These are phyloP conservation scores for Stegastes partitus DNA, from an alignment of 2,113 vertebrate species.

Conservation along the genomic window DNA sequence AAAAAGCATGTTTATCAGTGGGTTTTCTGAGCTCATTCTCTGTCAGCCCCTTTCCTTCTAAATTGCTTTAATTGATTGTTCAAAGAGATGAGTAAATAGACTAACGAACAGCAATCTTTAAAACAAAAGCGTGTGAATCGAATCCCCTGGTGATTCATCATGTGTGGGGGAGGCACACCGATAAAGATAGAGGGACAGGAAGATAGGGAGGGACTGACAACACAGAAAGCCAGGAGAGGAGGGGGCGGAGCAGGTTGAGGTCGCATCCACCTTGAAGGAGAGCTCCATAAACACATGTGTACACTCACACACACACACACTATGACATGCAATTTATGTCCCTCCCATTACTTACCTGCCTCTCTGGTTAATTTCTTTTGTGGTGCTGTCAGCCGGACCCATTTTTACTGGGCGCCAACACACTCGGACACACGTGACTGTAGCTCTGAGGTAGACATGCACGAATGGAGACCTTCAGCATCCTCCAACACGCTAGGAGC, in stretches of 20 bases:
- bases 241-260: slow-evolving; percentile 14
- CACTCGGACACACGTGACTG: slow-evolving; percentile 26
- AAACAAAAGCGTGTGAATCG: not conserved
- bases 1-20: too few species aligned
- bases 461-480: slow-evolving; percentile 26
- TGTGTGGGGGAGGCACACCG: not conserved
- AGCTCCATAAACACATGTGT: not conserved
- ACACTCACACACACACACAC: slow-evolving; percentile 1
- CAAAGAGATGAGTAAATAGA: not conserved
- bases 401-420: slow-evolving; percentile 17
- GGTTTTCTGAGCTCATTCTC: too few species aligned
- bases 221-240: slow-evolving; percentile 8
- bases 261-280: slow-evolving; percentile 56
- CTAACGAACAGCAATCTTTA: not conserved
- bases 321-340: slow-evolving; percentile 51
- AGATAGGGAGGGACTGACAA: slow-evolving; percentile 5
- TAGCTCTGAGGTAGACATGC: not conserved
- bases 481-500: slow-evolving; percentile 15
- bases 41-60: not conserved
- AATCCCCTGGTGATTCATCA: not conserved
- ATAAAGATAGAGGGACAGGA: not conserved
- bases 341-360: slow-evolving; percentile 14
- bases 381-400: slow-evolving; percentile 33
- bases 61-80: not conserved
- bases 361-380: slow-evolving; percentile 58